Evolutionary conservation across 2,113 vertebrate genomes (phyloP), one percentile per base, ranked within the genome.

Genomic region (Mastomys coucha): DNA sequence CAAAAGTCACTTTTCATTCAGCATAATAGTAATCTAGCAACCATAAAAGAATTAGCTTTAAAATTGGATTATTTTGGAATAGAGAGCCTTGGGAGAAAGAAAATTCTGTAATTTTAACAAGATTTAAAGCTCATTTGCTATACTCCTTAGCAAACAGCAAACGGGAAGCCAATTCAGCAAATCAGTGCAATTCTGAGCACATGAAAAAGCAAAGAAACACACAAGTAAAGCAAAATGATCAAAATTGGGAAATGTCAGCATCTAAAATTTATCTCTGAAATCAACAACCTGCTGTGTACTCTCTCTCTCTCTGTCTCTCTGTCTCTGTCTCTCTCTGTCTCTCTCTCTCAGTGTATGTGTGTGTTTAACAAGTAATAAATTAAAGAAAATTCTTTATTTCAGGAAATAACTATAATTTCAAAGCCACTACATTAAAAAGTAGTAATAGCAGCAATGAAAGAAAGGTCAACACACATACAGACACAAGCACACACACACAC

Each of bases 21-120:
- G 19, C 73, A 77, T 93, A 96, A 94, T 76, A 93, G 87, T 95
- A 89, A 93, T 72, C 82, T 75, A 94, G 72, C 49, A 76, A 91
- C 33, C 56, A 84, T 78, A 82, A 88, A 82, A 70, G 51, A 94
- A n/a, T 72, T 87, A 82, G 67, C 45, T 42, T 85, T 49, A 58
- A 90, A 42, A 69, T 65, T 81, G 12, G 49, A 91, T 93, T 93
- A 95, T 95, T 88, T 93, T 92, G 26, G 60, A 96, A 10, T 82
- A 88, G 94, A 63, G 20, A 93, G 20, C 7, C 45, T 70, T 88
- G 80, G 93, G 58, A 95, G 63, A 91, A 94, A 96, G 67, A 95
- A 96, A 97, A 91, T 87, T 96, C 72, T 87, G 12, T 92, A 65
- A 94, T 91, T 89, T 97, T 94, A 95, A 95, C 42, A 96, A 94